Conservation (phyloP, 2,888 invertebrate species). For the Eilema depressum region DNA sequence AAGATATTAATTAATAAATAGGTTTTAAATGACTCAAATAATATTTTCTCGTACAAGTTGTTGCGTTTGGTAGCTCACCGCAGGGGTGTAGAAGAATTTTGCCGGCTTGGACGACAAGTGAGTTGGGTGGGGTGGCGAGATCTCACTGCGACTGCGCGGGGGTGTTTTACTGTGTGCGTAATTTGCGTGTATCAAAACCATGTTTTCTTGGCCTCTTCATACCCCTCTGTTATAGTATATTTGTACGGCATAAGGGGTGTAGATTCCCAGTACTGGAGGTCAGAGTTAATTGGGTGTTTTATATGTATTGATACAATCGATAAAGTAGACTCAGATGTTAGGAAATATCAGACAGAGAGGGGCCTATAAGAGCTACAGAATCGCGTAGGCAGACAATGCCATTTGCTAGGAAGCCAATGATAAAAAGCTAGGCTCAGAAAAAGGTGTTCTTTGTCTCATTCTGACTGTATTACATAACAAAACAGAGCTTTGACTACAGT, state of each 20-base stretch:
- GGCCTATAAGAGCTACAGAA: slow-evolving; percentile 65
- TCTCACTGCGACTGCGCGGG: slow-evolving; percentile 76
- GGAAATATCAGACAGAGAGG: slow-evolving; percentile 83
- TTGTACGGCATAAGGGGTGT: slow-evolving; percentile 49
- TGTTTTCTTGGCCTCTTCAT: slow-evolving; percentile 58
- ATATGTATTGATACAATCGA: slow-evolving; percentile 82
- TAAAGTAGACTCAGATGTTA: slow-evolving; percentile 79
- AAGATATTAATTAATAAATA: slow-evolving; percentile 49
- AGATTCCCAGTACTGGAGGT: slow-evolving; percentile 62
- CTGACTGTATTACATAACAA: background rate
- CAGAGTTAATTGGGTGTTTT: slow-evolving; percentile 57
- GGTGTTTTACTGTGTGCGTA: slow-evolving; percentile 71
- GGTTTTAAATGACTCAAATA: slow-evolving; percentile 55
- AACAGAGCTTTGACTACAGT: background rate
- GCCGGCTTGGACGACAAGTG: slow-evolving; percentile 78
- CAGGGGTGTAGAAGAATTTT: slow-evolving; percentile 82
- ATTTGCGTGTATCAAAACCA: slow-evolving; percentile 73
- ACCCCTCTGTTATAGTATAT: slow-evolving; percentile 49
- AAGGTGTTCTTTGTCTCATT: background rate
- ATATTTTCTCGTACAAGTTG: slow-evolving; percentile 69
- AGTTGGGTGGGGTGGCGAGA: slow-evolving; percentile 77
- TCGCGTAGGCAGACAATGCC: slow-evolving; percentile 55
- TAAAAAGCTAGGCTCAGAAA: slow-evolving; percentile 27
- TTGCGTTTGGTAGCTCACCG: slow-evolving; percentile 79
- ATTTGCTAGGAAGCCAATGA: slow-evolving; percentile 26